Evolutionary conservation across 2,113 vertebrate genomes (phyloP).

Genomic region (Vicugna pacos): DNA sequence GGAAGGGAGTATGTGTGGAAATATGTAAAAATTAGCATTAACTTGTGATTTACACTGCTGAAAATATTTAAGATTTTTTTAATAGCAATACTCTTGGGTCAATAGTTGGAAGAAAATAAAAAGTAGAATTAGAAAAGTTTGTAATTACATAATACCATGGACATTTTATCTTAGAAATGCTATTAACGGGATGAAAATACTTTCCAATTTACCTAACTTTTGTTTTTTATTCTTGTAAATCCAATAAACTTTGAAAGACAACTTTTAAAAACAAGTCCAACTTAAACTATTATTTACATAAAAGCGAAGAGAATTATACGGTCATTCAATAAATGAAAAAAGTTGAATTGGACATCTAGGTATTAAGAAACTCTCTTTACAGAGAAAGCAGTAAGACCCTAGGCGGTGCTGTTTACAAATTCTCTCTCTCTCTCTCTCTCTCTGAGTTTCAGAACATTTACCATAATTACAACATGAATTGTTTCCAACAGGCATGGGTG

Average conservation of each 20-base stretch:
- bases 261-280: slow-evolving; percentile 12
- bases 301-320: not conserved
- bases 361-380: not conserved
- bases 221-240: slow-evolving; percentile 1
- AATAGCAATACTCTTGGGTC: not conserved
- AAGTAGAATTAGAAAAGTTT: slow-evolving; percentile 25
- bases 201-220: not conserved
- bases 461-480: not conserved
- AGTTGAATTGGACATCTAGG: not conserved
- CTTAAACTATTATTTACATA: not conserved
- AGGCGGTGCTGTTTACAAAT: not conserved
- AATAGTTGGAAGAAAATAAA: slow-evolving; percentile 41
- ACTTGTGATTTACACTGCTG: not conserved
- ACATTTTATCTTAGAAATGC: slow-evolving; percentile 38
- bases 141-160: not conserved
- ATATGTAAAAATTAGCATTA: not conserved
- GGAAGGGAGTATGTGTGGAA: not conserved
- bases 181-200: not conserved
- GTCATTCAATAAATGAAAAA: not conserved
- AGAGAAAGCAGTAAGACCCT: not conserved
- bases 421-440: not conserved
- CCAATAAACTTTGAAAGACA: not conserved
- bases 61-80: not conserved
- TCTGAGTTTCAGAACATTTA: not conserved
- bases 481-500: not conserved